Evolutionary conservation across 2,113 vertebrate species (phyloP).

Genomic region (Collichthys lucidus): DNA sequence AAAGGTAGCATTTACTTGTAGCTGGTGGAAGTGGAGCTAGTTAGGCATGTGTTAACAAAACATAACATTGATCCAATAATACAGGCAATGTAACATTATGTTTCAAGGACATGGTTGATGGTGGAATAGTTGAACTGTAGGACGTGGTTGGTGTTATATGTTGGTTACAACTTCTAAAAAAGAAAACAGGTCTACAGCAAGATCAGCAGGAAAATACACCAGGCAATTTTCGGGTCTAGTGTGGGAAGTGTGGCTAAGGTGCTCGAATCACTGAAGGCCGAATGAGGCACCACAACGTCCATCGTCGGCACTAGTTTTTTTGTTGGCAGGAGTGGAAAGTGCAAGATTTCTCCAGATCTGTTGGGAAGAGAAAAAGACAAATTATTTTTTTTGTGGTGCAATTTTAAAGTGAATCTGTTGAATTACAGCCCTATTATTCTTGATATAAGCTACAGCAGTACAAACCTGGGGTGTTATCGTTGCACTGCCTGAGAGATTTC

Average conservation of each 20-base stretch:
- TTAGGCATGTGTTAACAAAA: slow-evolving; percentile 9
- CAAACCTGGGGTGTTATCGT: slow-evolving; percentile 76
- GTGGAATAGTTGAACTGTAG: slow-evolving; percentile 8
- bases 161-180: not conserved
- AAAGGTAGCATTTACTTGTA: not conserved
- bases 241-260: slow-evolving; percentile 13
- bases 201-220: slow-evolving; percentile 32
- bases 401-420: not conserved
- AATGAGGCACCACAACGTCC: not conserved
- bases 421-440: not conserved
- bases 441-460: not conserved
- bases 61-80: slow-evolving; percentile 3
- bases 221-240: slow-evolving; percentile 26
- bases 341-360: slow-evolving; percentile 87
- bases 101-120: not conserved
- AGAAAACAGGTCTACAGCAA: slow-evolving; percentile 1
- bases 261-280: slow-evolving; percentile 19
- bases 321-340: slow-evolving; percentile 81
- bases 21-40: not conserved
- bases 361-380: slow-evolving; percentile 29
- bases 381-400: no score
- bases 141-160: slow-evolving; percentile 7
- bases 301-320: slow-evolving; percentile 40
- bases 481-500: slow-evolving; percentile 66
- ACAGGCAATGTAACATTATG: slow-evolving; percentile 16